Base-by-base conservation (phyloP, 2,888 invertebrate genomes). In the Spicauda simplicius region DNA sequence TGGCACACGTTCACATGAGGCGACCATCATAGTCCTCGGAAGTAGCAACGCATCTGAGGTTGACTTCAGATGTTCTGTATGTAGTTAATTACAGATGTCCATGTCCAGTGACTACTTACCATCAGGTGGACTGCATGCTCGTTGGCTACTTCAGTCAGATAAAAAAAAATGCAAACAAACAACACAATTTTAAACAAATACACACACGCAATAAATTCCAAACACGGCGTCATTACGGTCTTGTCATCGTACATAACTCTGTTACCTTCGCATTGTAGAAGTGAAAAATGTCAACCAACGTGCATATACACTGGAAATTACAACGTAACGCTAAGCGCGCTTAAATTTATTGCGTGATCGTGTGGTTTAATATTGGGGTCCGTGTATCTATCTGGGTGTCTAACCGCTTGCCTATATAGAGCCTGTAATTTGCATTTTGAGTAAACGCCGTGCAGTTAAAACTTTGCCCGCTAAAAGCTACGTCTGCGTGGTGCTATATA, bases 381-480 rank as follows among this genome's bases (percentile, higher is more conserved):
- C 84, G 82, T 86, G 86, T 88, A 88, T 88, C 87, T 86, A 88
- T 87, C 85, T 82, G 82, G 83, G 82, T 79, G 82, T 80, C 82
- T 82, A 81, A 81, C 81, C 80, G 71, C 80, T 79, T 79, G 77
- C 74, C 76, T 82, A 78, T 86, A 87, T 85, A 82, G 82, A 87
- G 82, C 86, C 84, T 83, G 87, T 89, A 90, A 90, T 90, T 90
- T 90, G 88, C 89, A 90, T 90, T 88, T 88, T 88, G 85, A 88
- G 88, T 88, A 87, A 88, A 90, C 88, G 88, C 76, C 76, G 77
- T 83, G 83, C 86, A 87, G 87, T 89, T 88, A 87, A 88, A 90
- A 90, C 88, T 90, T 90, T 87, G 70, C 69, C 83, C 71, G 82
- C 83, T 87, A 67, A 50, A 67, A 60, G 60, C 66, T 55, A 55